Conservation (phyloP, 2,888 invertebrate species). For the Mimas tiliae region DNA sequence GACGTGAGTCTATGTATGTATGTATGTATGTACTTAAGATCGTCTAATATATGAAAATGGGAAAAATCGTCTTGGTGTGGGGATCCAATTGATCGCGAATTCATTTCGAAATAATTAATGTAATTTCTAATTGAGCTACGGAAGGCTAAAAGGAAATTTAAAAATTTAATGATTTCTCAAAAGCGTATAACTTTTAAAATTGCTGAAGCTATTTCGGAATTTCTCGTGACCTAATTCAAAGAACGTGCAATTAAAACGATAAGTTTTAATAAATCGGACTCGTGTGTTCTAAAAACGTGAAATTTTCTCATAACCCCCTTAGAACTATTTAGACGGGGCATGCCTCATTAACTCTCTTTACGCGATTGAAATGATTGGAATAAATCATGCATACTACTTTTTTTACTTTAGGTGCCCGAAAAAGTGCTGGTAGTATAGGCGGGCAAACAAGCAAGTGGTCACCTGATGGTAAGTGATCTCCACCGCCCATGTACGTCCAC, state of each 20-base stretch:
- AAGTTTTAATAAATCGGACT: constrained; percentile 21
- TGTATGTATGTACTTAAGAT: too few relatives aligned
- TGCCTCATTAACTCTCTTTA: background rate
- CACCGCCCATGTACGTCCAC: too few relatives aligned
- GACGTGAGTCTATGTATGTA: too few relatives aligned
- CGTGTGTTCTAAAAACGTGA: background rate
- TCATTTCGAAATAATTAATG: constrained; percentile 7
- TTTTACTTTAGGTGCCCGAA: too few relatives aligned
- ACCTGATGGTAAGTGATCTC: too few relatives aligned
- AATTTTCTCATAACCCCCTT: constrained; percentile 1
- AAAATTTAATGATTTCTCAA: constrained; percentile 15
- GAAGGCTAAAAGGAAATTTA: background rate
- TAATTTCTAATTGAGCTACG: constrained; percentile 13
- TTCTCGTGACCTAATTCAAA: constrained; percentile 21
- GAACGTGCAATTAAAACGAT: constrained; percentile 21
- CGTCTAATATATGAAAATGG: too few relatives aligned
- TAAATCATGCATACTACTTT: background rate
- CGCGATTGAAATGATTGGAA: background rate
- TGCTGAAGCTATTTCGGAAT: constrained; percentile 16
- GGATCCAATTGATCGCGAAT: too few relatives aligned
- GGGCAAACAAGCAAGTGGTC: too few relatives aligned
- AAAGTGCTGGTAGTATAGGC: too few relatives aligned
- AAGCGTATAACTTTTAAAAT: constrained; percentile 12
- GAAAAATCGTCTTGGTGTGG: too few relatives aligned
- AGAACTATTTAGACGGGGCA: background rate